phyloP scores from a whole-genome alignment of 2,797 vertebrate genomes.

The Thunnus albacares region DNA sequence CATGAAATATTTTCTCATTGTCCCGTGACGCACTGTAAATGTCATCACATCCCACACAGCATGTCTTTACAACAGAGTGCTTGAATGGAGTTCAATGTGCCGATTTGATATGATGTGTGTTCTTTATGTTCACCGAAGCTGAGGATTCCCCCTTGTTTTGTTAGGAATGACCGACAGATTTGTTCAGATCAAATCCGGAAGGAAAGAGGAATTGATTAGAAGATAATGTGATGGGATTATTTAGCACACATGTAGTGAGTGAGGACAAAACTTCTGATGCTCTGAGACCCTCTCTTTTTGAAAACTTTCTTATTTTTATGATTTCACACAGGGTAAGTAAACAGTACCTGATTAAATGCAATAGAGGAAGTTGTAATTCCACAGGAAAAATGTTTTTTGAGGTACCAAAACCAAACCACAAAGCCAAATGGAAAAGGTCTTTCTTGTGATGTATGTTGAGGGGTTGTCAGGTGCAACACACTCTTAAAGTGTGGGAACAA shows the following conservation, averaged over 20 bases:
- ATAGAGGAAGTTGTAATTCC: not conserved
- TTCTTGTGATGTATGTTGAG: not conserved
- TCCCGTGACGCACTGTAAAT: conserved; percentile 54
- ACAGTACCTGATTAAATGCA: not conserved
- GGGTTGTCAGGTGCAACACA: conserved; percentile 6
- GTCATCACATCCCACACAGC: conserved; percentile 50
- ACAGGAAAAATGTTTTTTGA: not conserved
- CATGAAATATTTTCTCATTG: conserved; percentile 52
- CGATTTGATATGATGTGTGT: not conserved
- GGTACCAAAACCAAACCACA: not conserved
- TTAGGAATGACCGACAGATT: not conserved
- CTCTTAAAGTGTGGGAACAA: conserved; percentile 16
- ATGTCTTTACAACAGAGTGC: conserved; percentile 18
- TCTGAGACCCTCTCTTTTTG: not conserved
- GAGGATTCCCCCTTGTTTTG: not conserved
- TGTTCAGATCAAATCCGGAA: not conserved
- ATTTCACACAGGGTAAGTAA: not conserved
- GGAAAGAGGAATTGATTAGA: not conserved
- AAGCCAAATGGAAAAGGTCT: not conserved
- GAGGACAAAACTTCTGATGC: not conserved
- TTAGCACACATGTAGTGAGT: not conserved
- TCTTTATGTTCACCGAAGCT: not conserved
- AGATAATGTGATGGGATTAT: not conserved
- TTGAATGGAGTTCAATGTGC: conserved; percentile 30
- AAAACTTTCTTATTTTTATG: not conserved